A percentile compares a stretch with the other conserved stretches of the same genome.
These are phyloP conservation scores for Coracias cyanogaster DNA, from an alignment of 2,797 vertebrate genomes.

Conservation along the genomic window DNA sequence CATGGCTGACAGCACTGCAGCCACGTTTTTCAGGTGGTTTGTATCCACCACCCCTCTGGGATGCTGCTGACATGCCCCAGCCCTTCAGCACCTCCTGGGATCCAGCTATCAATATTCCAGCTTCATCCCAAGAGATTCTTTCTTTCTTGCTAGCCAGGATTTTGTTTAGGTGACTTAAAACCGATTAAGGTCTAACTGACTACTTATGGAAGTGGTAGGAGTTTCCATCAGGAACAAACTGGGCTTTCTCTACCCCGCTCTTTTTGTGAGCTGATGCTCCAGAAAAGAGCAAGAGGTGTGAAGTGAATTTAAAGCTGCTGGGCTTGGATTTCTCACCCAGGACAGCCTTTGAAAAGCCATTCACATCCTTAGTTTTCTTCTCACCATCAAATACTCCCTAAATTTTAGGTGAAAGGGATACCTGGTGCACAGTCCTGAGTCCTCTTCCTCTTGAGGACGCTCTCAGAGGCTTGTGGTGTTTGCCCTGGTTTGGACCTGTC, in stretches of 20 bases:
- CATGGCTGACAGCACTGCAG: background rate
- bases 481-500: background rate
- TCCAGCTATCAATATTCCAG: background rate
- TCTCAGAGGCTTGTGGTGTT: background rate
- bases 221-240: background rate
- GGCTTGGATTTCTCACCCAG: background rate
- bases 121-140: background rate
- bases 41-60: background rate
- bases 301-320: background rate
- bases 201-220: background rate
- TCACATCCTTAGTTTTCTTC: background rate
- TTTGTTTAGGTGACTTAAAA: background rate
- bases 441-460: background rate
- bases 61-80: background rate
- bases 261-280: background rate
- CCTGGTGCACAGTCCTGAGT: background rate
- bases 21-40: accelerated
- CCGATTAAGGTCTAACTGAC: background rate
- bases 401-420: background rate
- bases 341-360: background rate
- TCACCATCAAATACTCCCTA: background rate
- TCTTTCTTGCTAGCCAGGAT: background rate
- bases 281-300: background rate
- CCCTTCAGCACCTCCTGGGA: background rate
- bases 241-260: background rate